phyloP scores from a whole-genome alignment of 2,888 invertebrate species.

The Ectemnius continuus region DNA sequence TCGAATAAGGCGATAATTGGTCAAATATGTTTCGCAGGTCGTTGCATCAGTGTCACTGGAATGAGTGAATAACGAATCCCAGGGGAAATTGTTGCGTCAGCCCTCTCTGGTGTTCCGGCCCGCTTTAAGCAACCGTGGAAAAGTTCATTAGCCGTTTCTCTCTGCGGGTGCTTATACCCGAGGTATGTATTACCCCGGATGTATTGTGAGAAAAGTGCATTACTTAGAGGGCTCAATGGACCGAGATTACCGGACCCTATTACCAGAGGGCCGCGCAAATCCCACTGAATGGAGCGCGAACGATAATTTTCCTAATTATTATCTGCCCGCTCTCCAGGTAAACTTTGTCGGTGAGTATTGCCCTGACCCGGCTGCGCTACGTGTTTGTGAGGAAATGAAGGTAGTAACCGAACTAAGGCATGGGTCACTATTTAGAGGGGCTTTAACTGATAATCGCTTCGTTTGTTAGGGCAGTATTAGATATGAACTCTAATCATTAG shows the following conservation, averaged over 20 bases:
- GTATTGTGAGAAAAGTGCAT: constrained; percentile 44
- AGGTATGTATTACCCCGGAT: too few species aligned
- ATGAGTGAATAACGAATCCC: constrained; percentile 53
- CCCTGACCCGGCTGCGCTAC: background rate
- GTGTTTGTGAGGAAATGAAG: constrained; percentile 5
- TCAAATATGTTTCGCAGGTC: constrained; percentile 24
- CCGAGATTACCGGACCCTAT: constrained; percentile 36
- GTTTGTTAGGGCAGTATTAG: constrained; percentile 1
- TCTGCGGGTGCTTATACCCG: constrained; percentile 1
- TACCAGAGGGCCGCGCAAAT: constrained; percentile 23
- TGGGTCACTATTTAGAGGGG: background rate
- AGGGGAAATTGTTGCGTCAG: too few species aligned
- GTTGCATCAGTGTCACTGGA: constrained; percentile 50
- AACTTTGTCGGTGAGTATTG: background rate
- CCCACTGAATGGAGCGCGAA: constrained; percentile 30
- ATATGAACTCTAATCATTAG: background rate
- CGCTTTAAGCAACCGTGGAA: constrained; percentile 49
- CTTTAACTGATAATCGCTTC: constrained; percentile 7
- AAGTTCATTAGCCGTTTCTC: constrained; percentile 41
- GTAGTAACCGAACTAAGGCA: constrained; percentile 6
- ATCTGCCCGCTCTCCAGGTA: background rate
- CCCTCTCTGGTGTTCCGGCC: background rate
- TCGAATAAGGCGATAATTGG: constrained; percentile 42
- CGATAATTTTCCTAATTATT: constrained; percentile 6
- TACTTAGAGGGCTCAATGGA: constrained; percentile 37